Base-by-base conservation (phyloP, 2,113 vertebrate genomes). In the Dicaeum eximium region DNA sequence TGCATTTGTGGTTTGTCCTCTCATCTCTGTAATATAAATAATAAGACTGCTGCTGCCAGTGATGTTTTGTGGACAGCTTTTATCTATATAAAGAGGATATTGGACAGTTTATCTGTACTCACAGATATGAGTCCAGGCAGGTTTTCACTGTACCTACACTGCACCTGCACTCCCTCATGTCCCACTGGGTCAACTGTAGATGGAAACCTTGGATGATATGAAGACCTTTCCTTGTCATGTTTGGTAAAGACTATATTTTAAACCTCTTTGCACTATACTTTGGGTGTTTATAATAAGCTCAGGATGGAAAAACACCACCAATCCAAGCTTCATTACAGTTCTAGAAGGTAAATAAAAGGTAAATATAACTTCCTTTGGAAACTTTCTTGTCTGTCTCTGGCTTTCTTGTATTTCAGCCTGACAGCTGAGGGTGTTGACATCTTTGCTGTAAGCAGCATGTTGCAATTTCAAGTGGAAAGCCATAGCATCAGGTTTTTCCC, bases 391-490 rank as follows among this genome's bases (percentile, higher is more conserved):
- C 19, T 66, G 30, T 25, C 50, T 88, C 44, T 87, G 37, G 4
- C 4, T 61, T 86, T 44, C 28, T 80, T 80, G 3, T 31, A 5
- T 74, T 90, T 90, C 47, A 60, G 0, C 81, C 40, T 95, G 44
- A 28, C 7, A 17, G 18, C 65, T 74, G 75, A 78, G 56, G 21
- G 45, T 75, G 40, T 47, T 92, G 86, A 58, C 40, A 47, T 77
- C 31, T 10, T 71, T 95, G 65, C 71, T 95, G 66, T 67, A 66
- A 88, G 84, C 42, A 72, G 33, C 4, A 2, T 53, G 62, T 35
- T 81, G 53, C 85, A 44, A 37, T 94, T 92, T 82, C 54, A 90
- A 72, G 67, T 95, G 82, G 85, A 65, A 95, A 92, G 17, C 74
- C 37, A 13, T n/a, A 77, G 66, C 58, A 88, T 92, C 72, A 48